A percentile compares a stretch with the other conserved stretches of the same genome.
These are phyloP conservation scores for Caenorhabditis uteleia DNA, from an alignment of 2,888 invertebrate species.

Conservation along the genomic window DNA sequence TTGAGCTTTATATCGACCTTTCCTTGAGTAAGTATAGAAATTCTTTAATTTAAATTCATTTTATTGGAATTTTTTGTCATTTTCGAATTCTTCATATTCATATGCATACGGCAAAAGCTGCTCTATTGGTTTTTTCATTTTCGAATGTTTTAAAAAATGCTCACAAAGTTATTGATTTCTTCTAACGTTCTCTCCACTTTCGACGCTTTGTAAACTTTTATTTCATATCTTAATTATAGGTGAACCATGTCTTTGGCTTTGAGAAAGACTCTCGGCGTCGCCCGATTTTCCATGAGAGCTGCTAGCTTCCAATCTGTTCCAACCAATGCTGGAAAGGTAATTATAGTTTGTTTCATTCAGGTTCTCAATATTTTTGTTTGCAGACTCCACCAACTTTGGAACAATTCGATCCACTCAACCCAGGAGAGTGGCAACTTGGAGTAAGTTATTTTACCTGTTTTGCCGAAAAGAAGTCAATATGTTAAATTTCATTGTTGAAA, in stretches of 20 bases:
- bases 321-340: conserved; percentile 60
- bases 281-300: conserved; percentile 45
- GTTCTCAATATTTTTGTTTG: not conserved
- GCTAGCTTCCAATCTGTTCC: conserved; percentile 57
- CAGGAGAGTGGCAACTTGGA: conserved; percentile 66
- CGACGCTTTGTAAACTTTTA: not conserved
- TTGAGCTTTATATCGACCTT: not conserved
- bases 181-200: not conserved
- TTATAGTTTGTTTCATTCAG: not conserved
- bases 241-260: conserved; percentile 39
- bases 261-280: conserved; percentile 50
- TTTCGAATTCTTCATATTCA: not conserved
- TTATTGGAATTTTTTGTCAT: not conserved
- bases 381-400: conserved; percentile 63
- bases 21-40: not conserved
- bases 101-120: not conserved
- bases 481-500: too few relatives aligned
- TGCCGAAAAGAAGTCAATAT: not conserved
- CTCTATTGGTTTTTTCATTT: not conserved
- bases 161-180: not conserved
- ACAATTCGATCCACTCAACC: conserved; percentile 67
- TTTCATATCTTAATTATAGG: conserved; percentile 7
- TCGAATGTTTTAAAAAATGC: not conserved
- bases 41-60: not conserved
- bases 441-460: conserved; percentile 17